These are phyloP conservation scores for Agonopterix heracliana DNA, from an alignment of 2,888 invertebrate genomes.

Conservation along the genomic window DNA sequence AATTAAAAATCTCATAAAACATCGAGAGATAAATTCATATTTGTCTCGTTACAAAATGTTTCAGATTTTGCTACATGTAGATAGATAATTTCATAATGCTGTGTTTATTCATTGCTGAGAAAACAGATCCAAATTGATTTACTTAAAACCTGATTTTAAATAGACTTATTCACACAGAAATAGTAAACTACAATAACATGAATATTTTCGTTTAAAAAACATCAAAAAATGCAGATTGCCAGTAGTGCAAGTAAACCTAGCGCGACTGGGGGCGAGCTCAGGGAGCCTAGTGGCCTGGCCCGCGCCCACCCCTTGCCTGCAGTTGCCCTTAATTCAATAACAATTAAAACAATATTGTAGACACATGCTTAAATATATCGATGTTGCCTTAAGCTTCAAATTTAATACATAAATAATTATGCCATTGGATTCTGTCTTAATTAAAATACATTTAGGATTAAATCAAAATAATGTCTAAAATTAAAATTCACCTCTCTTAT, in stretches of 20 bases:
- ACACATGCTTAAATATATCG: constrained; percentile 54
- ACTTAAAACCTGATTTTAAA: constrained; percentile 70
- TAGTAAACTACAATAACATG: constrained; percentile 65
- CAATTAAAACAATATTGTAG: constrained; percentile 48
- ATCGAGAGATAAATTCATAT: constrained; percentile 68
- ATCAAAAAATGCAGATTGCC: constrained; percentile 66
- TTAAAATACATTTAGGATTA: constrained; percentile 54
- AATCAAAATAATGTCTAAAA: constrained; percentile 56
- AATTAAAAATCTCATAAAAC: constrained; percentile 64
- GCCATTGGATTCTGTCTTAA: constrained; percentile 61
- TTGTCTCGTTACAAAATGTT: constrained; percentile 54
- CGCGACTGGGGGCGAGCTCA: constrained; percentile 6
- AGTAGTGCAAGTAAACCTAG: constrained; percentile 48
- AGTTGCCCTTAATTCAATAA: constrained; percentile 63
- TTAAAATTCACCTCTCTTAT: constrained; percentile 59
- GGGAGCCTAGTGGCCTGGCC: constrained; percentile 12
- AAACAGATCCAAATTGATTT: constrained; percentile 73
- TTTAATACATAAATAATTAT: constrained; percentile 52
- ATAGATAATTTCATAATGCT: constrained; percentile 68
- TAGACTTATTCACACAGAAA: constrained; percentile 64
- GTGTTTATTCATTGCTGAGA: constrained; percentile 56
- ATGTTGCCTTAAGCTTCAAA: constrained; percentile 54
- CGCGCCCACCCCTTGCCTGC: constrained; percentile 21
- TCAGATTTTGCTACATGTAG: constrained; percentile 47
- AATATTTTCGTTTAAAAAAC: constrained; percentile 71